Base-by-base conservation (phyloP, 2,888 invertebrate genomes). In the Eurytoma adleriae region DNA sequence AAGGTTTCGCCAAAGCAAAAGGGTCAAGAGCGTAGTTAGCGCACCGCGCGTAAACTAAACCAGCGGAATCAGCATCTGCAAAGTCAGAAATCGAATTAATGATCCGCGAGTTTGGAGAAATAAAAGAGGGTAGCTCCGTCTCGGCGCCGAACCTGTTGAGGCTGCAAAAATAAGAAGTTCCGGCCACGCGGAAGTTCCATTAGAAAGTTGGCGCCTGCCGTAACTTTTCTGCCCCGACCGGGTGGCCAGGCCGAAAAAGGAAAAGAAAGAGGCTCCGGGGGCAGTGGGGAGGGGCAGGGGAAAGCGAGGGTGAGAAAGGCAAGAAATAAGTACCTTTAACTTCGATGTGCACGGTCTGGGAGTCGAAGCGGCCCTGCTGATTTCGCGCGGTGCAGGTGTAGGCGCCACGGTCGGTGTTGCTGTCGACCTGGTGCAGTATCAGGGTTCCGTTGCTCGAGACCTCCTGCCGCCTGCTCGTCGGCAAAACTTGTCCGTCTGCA, bases 381-480 rank as follows among this genome's bases (percentile, higher is more conserved):
- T 97, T 97, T 83, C 95, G 94, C 0, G 97, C 98, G 86, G 96
- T 96, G 90, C 98, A 98, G 68, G 96, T 96, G 91, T 98, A 98
- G 14, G 96, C 95, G 73, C 97, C 97, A 13, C 96, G 96, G 90
- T 98, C 97, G 87, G 96, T 96, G 68, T 93, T 93, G 72, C 96
- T 93, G 90, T 97, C 97, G 69, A 97, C 95, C 88, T 96, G 96
- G 88, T 96, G 95, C 79, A 98, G 95, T 78, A 96, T 94, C 83
- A 98, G 92, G 13, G 97, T 97, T 56, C 97, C 97, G 89, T 97
- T 97, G 48, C 95, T 93, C 86, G 96, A 96, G 84, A 96, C 96
- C 85, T 96, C 94, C 91, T 98, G 97, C 75, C 97, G 93, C 84
- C 97, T 93, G 91, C 96, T 97, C 83, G 96, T 93, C 7, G 97